Base-by-base conservation (phyloP, 2,113 vertebrate genomes). In the Archocentrus centrarchus region DNA sequence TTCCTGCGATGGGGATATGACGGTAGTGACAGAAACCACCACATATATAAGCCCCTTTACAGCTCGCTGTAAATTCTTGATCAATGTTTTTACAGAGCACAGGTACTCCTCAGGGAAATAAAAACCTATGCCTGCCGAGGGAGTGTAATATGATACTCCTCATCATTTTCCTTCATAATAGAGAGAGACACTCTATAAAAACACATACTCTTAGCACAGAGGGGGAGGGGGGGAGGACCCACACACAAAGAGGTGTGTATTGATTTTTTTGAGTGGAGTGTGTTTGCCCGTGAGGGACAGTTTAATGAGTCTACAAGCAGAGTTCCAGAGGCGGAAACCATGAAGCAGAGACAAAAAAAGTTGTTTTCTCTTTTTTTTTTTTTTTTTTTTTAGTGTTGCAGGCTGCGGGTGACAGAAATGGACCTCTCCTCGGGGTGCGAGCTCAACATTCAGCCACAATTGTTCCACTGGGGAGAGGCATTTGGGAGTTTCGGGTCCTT, bases 241-340 rank as follows among this genome's bases (percentile, higher is more conserved):
- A 27, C 17, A 68, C 73, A 79, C 70, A 86, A 88, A 90, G 82
- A 92, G 73, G 79, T 81, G 86, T 87, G 86, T 94, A 96, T 95
- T 92, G 96, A 96, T 39, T 95, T 95, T 93, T 92, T 88, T 84
- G 77, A 93, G 88, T 84, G 86, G 86, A 93, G 86, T 88, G 86
- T 89, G 84, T 93, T 92, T 92, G 90, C 92, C 91, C 83, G 50
- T 83, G 88, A 93, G 95, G 93, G 93, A 95, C 90, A 91, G 87
- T 94, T 94, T 96, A 96, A 96, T 95, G 93, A 96, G 93, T 93
- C 90, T 92, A 93, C 91, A 92, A 94, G 92, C 89, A 84, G 86
- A 91, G 89, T 85, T 94, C 90, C 75, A 89, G 77, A 84, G 91
- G 91, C 88, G 59, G 61, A 87, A 88, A 84, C 70, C 79, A 80